Percentiles rank a stretch among this genome's conserved stretches.
Evolutionary conservation across 2,888 invertebrate species (phyloP).

Genomic region (Thymelicus lineola): DNA sequence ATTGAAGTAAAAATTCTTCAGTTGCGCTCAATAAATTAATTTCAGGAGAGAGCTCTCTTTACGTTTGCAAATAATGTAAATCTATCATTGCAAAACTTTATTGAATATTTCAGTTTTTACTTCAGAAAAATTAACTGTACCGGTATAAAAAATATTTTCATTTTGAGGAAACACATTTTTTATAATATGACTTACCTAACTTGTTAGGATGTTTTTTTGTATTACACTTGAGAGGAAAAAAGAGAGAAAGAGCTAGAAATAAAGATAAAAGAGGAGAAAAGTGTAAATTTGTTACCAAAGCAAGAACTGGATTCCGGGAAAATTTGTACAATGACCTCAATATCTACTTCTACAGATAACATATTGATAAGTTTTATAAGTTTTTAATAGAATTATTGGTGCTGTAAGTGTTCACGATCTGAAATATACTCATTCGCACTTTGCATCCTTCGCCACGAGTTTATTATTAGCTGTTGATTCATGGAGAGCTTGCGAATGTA

Average conservation of each 20-base stretch:
- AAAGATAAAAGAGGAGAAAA: neutral
- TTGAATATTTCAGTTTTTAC: too few relatives aligned
- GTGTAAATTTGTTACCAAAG: conserved; percentile 52
- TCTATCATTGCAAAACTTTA: too few relatives aligned
- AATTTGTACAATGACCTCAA: conserved; percentile 58
- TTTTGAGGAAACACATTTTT: too few relatives aligned
- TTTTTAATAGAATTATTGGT: conserved; percentile 37
- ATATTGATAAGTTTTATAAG: conserved; percentile 44
- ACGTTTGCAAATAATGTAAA: too few relatives aligned
- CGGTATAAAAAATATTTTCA: too few relatives aligned
- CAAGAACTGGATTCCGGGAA: conserved; percentile 51
- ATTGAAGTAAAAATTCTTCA: too few relatives aligned
- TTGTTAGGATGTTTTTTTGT: neutral
- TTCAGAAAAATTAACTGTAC: too few relatives aligned
- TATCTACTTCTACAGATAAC: conserved; percentile 59
- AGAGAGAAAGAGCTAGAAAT: neutral
- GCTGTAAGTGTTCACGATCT: conserved; percentile 48
- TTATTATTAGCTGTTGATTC: conserved; percentile 78
- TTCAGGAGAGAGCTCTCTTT: too few relatives aligned
- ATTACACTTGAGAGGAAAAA: neutral
- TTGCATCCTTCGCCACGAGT: conserved; percentile 62
- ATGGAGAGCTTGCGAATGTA: conserved; percentile 59
- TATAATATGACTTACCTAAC: neutral
- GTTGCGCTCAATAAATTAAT: too few relatives aligned
- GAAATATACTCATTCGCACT: conserved; percentile 62